Evolutionary conservation across 2,888 invertebrate species (phyloP).

Genomic region (Caradrina clavipalpis): DNA sequence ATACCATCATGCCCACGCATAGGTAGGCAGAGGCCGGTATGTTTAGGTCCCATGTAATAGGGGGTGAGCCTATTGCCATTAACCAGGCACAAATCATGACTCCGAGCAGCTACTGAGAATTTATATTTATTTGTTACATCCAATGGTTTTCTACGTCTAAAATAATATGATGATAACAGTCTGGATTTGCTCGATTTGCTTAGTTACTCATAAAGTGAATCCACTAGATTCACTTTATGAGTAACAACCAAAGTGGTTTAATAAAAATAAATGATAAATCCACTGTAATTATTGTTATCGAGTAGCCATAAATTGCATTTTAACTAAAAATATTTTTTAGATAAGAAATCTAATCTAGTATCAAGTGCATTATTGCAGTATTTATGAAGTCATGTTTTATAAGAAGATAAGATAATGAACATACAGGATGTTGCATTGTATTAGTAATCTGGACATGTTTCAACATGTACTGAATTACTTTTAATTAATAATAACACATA

Average conservation of each 20-base stretch:
- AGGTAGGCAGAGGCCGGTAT: no score
- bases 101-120: no score
- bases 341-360: background rate
- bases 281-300: background rate
- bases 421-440: background rate
- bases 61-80: no score
- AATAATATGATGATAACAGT: background rate
- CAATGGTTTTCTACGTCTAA: background rate
- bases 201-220: no score
- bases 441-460: slow-evolving; percentile 5
- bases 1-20: no score
- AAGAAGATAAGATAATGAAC: slow-evolving; percentile 9
- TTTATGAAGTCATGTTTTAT: background rate
- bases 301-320: no score
- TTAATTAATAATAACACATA: background rate
- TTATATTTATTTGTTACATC: background rate
- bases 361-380: slow-evolving; percentile 32
- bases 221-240: background rate
- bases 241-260: background rate
- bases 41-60: no score
- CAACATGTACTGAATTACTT: background rate
- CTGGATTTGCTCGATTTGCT: no score
- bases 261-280: background rate
- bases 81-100: no score
- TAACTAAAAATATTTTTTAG: no score